Conservation (phyloP, 2,113 vertebrate genomes). For the Brachypodius melanocephalos region DNA sequence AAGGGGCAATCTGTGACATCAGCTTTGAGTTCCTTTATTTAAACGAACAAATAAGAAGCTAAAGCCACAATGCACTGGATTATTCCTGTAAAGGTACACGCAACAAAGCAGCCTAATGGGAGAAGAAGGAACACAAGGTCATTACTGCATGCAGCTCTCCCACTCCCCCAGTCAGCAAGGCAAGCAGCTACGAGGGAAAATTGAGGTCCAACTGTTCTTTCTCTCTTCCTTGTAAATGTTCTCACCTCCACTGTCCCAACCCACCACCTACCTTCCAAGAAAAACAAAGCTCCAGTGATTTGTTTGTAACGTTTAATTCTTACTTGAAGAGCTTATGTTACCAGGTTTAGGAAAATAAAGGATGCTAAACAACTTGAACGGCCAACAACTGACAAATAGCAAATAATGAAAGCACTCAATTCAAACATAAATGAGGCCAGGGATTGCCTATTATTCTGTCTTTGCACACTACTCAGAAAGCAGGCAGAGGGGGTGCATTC, state of each 20-base stretch:
- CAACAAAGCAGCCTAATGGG: not conserved
- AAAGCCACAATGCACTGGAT: not conserved
- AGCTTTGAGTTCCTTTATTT: not conserved
- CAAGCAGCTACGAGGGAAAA: not conserved
- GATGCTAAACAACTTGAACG: conserved; percentile 2
- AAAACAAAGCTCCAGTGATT: conserved; percentile 4
- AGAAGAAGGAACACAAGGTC: not conserved
- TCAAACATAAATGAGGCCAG: conserved; percentile 47
- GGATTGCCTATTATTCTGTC: conserved; percentile 48
- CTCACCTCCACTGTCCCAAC: conserved; percentile 26
- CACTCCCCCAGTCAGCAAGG: not conserved
- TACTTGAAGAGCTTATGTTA: conserved; percentile 2
- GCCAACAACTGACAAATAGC: conserved; percentile 52
- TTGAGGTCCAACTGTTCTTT: not conserved
- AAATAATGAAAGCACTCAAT: conserved; percentile 64
- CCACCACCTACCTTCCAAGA: conserved; percentile 12
- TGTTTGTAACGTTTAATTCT: conserved; percentile 35
- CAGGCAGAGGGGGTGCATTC: conserved; percentile 5
- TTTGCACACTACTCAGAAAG: conserved; percentile 40
- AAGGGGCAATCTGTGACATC: not conserved
- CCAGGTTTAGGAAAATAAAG: conserved; percentile 33
- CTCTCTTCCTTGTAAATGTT: not conserved
- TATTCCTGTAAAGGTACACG: not conserved
- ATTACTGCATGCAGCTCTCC: not conserved
- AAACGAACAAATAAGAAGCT: not conserved